Conservation (phyloP, 2,113 vertebrate species). For the Rhabdomys dilectus region DNA sequence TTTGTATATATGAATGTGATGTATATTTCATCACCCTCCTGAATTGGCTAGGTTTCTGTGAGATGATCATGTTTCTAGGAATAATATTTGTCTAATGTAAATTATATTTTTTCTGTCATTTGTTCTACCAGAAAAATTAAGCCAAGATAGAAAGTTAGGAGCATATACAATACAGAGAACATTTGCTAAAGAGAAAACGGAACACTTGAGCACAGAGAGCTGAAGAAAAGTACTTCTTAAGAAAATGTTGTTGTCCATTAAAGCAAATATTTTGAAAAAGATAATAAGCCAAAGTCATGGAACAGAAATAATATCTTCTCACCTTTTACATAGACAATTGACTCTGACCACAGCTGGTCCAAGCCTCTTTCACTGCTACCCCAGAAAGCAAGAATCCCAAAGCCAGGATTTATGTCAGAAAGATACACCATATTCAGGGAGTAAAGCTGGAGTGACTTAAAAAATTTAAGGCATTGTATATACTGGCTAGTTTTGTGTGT, state of each 20-base stretch:
- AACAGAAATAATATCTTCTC: constrained; percentile 4
- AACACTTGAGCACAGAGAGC: background rate
- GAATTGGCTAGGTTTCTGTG: constrained; percentile 2
- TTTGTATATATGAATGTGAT: background rate
- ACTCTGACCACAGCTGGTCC: background rate
- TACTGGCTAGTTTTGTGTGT: too few relatives aligned
- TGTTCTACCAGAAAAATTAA: background rate
- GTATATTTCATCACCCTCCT: background rate
- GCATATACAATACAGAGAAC: background rate
- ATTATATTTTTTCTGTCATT: background rate
- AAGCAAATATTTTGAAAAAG: constrained; percentile 2
- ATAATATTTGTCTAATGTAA: constrained; percentile 3
- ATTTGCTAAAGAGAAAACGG: background rate
- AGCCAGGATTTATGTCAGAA: background rate
- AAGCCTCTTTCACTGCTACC: background rate
- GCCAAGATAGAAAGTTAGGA: background rate
- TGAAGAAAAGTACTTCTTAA: background rate
- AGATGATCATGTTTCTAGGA: background rate
- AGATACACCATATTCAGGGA: background rate
- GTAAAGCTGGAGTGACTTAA: background rate
- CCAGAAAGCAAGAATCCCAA: background rate
- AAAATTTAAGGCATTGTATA: background rate
- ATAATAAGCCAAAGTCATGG: background rate
- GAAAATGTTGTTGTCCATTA: background rate
- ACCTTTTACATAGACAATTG: background rate